Base-by-base conservation (phyloP, 2,113 vertebrate species). In the Polypterus senegalus region DNA sequence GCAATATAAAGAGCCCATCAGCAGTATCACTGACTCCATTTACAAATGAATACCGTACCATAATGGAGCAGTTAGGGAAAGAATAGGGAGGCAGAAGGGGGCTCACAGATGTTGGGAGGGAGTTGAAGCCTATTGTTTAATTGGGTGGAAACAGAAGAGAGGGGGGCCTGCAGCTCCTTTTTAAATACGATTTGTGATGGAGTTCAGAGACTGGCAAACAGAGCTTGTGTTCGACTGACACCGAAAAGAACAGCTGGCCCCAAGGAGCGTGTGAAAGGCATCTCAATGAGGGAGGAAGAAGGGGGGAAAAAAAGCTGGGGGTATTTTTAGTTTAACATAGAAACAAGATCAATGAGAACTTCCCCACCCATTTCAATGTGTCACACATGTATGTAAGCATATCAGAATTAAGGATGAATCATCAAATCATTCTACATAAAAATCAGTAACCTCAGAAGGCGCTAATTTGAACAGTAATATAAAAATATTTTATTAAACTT, bases 21-120 rank as follows among this genome's bases (percentile, higher is more conserved):
- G 76, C 76, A 76, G 81, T 78, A 81, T 82, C 81, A 73, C 76
- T 81, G 77, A 76, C 80, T 67, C 73, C 80, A 87, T 87, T 87
- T 94, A 94, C 92, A 94, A 94, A 79, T 94, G 90, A 94, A 95
- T 92, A 85, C 82, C 71, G 73, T 71, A 77, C 74, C 89, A 92
- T 91, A 94, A 92, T 90, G 90, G 91, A 90, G 88, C 89, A 89
- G 91, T 95, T 94, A 92, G 86, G 80, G 85, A 85, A 82, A 94
- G 92, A 94, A 97, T 91, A 87, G 86, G 83, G 79, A 80, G 82
- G 85, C 87, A 83, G 89, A 89, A 88, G 90, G 88, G 88, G 83
- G 83, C 92, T 93, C 94, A 97, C 93, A 97, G 94, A 97, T 97
- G 93, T 97, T 91, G 78, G 81, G 82, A 84, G 77, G 85, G 80